Conservation (phyloP, 2,113 vertebrate genomes). For the Phrynosoma platyrhinos region DNA sequence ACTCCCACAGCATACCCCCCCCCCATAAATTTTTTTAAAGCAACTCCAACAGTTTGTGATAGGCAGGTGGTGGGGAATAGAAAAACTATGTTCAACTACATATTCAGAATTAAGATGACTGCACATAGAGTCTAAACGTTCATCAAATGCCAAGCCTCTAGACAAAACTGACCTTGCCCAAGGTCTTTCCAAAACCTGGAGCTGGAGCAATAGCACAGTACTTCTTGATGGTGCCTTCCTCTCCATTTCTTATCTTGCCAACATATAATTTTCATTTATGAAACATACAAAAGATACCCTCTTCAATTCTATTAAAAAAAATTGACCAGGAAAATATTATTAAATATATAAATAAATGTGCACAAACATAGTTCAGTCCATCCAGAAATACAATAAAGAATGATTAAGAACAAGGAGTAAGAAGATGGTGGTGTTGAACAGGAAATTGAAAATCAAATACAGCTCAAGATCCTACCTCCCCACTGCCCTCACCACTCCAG, state of each 20-base stretch:
- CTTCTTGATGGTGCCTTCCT: no score
- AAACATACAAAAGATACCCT: neutral
- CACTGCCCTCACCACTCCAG: neutral
- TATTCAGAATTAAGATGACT: neutral
- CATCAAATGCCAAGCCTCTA: neutral
- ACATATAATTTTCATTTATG: neutral
- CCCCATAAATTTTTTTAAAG: no score
- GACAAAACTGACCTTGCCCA: neutral
- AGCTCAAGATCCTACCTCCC: neutral
- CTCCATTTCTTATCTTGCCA: neutral
- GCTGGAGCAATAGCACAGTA: neutral
- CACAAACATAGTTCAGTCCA: neutral
- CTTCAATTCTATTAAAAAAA: neutral
- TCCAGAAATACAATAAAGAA: neutral
- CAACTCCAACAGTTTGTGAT: no score
- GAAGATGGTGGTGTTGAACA: neutral
- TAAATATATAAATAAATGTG: slow-evolving; percentile 1
- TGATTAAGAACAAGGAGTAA: neutral
- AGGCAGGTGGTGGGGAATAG: no score
- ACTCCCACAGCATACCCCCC: no score
- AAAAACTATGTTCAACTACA: no score
- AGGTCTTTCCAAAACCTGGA: neutral
- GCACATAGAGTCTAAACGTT: neutral
- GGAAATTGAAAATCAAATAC: neutral
- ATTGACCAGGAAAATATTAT: neutral